phyloP scores from a whole-genome alignment of 2,888 invertebrate species.

The Patella ulyssiponensis region DNA sequence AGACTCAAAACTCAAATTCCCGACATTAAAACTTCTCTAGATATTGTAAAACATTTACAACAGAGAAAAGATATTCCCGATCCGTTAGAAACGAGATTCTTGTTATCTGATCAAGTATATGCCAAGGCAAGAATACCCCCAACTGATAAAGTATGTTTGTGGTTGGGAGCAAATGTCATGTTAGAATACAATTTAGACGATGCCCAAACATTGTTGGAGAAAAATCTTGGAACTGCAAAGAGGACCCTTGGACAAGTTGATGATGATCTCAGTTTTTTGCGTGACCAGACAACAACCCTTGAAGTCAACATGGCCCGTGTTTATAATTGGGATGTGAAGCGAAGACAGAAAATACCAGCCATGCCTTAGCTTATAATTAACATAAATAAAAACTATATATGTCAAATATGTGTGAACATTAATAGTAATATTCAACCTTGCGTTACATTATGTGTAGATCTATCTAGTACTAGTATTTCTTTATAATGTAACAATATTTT shows the following conservation, averaged over 20 bases:
- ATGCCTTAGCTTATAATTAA: slow-evolving; percentile 44
- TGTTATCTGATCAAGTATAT: slow-evolving; percentile 93
- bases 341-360: slow-evolving; percentile 79
- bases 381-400: too few species aligned
- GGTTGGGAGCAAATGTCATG: slow-evolving; percentile 92
- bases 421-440: too few species aligned
- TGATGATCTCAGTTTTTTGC: slow-evolving; percentile 92
- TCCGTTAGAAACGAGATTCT: slow-evolving; percentile 88
- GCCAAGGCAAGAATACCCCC: slow-evolving; percentile 89
- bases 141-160: slow-evolving; percentile 86
- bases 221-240: slow-evolving; percentile 80
- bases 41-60: slow-evolving; percentile 91
- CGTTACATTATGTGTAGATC: too few species aligned
- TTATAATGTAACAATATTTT: too few species aligned
- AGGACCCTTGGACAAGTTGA: slow-evolving; percentile 88
- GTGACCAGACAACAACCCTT: slow-evolving; percentile 97
- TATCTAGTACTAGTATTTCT: too few species aligned
- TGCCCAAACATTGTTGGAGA: slow-evolving; percentile 86
- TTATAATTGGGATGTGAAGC: slow-evolving; percentile 98
- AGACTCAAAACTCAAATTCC: slow-evolving; percentile 80
- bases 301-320: slow-evolving; percentile 99
- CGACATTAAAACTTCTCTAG: slow-evolving; percentile 91
- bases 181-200: slow-evolving; percentile 94
- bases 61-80: slow-evolving; percentile 80
- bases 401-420: too few species aligned